A percentile compares a stretch with the other conserved stretches of the same genome.
These are phyloP conservation scores for Dolomedes plantarius DNA, from an alignment of 2,888 invertebrate genomes.

Conservation along the genomic window DNA sequence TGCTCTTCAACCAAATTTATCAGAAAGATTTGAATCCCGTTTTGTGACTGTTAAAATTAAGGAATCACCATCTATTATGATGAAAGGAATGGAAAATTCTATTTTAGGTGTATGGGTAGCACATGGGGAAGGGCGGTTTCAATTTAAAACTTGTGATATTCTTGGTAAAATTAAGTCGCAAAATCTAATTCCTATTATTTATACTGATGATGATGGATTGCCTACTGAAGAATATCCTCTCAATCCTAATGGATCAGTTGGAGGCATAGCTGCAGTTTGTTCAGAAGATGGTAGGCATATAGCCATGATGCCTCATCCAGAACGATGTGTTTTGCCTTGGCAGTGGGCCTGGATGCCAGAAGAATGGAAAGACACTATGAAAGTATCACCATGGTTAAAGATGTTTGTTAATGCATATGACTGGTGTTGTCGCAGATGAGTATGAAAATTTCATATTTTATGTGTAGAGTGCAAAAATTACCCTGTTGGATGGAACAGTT, in stretches of 20 bases:
- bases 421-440: constrained; percentile 73
- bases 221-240: constrained; percentile 86
- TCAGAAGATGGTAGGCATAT: constrained; percentile 94
- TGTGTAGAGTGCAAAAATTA: too few relatives aligned
- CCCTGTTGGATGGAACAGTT: too few relatives aligned
- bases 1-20: constrained; percentile 82
- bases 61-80: constrained; percentile 87
- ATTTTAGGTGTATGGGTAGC: constrained; percentile 96
- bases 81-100: constrained; percentile 90
- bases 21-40: constrained; percentile 91
- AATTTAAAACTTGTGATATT: constrained; percentile 57
- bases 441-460: too few relatives aligned
- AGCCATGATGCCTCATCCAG: constrained; percentile 99
- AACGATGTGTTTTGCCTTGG: constrained; percentile 91
- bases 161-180: constrained; percentile 76
- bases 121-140: constrained; percentile 90
- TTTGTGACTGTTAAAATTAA: constrained; percentile 87
- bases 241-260: constrained; percentile 94
- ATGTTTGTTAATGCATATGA: constrained; percentile 90
- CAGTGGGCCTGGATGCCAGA: constrained; percentile 88
- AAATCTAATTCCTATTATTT: constrained; percentile 86
- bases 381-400: constrained; percentile 90
- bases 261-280: constrained; percentile 91
- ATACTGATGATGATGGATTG: constrained; percentile 86
- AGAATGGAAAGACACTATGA: constrained; percentile 76